These are phyloP conservation scores for Stercorarius parasiticus DNA, from an alignment of 2,113 vertebrate genomes.

Conservation along the genomic window DNA sequence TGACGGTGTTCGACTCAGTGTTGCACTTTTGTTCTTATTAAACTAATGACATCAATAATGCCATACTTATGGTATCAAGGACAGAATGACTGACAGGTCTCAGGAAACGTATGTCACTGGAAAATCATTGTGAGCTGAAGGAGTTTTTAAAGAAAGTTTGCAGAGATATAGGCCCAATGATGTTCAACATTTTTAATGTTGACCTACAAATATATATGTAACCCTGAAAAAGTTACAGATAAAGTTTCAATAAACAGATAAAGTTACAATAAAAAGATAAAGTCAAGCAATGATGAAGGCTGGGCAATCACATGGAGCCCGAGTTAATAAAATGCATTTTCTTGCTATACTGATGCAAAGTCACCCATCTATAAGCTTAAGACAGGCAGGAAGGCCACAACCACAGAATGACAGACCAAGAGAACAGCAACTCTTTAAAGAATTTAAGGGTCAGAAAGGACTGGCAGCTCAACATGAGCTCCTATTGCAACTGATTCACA, in stretches of 20 bases:
- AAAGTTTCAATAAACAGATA: not conserved
- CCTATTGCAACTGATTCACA: not conserved
- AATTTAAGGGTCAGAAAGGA: not conserved
- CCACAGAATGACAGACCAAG: not conserved
- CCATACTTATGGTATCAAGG: not conserved
- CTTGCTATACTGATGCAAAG: not conserved
- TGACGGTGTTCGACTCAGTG: not conserved
- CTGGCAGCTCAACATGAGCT: not conserved
- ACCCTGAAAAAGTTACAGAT: not conserved
- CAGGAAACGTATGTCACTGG: not conserved
- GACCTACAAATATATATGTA: not conserved
- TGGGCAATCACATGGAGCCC: not conserved
- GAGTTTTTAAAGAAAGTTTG: not conserved
- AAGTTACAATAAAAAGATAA: not conserved
- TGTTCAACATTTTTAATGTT: not conserved
- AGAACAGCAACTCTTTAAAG: not conserved
- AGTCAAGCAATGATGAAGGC: not conserved
- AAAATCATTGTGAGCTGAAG: not conserved
- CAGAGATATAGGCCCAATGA: not conserved
- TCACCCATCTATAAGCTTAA: not conserved
- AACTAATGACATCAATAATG: not conserved
- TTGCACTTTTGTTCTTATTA: not conserved
- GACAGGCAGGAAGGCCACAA: not conserved
- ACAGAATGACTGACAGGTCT: not conserved
- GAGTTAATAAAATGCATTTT: not conserved